A percentile compares a stretch with the other conserved stretches of the same genome.
Evolutionary conservation across 2,113 vertebrate species (phyloP).

Genomic region (Symphodus melops): DNA sequence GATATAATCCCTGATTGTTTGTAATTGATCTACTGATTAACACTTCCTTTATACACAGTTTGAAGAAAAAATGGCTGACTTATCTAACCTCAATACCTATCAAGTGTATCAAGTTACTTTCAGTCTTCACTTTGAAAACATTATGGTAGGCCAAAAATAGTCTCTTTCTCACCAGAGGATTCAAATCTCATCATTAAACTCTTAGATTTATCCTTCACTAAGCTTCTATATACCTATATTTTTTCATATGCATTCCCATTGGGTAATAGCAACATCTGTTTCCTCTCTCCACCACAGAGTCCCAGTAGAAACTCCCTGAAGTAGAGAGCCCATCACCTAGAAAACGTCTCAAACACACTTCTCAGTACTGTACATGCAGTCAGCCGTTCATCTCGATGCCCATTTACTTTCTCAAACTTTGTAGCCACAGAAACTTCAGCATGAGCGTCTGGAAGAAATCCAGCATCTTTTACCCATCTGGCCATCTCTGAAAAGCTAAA

Average conservation of each 20-base stretch:
- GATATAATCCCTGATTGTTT: too few relatives aligned
- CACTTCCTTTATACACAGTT: too few relatives aligned
- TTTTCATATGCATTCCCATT: conserved; percentile 51
- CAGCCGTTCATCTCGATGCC: conserved; percentile 51
- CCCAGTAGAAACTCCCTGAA: conserved; percentile 59
- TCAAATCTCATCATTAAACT: conserved; percentile 62
- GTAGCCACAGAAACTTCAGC: conserved; percentile 20
- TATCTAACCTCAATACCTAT: not conserved
- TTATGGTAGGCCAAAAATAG: conserved; percentile 22
- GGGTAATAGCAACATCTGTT: conserved; percentile 75
- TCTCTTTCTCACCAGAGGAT: conserved; percentile 53
- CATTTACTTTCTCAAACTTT: conserved; percentile 49
- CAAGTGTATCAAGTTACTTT: not conserved
- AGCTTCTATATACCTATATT: conserved; percentile 59
- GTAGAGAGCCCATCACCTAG: conserved; percentile 45
- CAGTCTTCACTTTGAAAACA: conserved; percentile 35
- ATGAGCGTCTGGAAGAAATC: conserved; percentile 37
- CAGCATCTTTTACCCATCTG: conserved; percentile 41
- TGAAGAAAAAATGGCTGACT: too few relatives aligned
- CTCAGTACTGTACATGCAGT: conserved; percentile 19
- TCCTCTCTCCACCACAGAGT: conserved; percentile 59
- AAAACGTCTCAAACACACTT: conserved; percentile 52
- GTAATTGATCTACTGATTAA: not conserved
- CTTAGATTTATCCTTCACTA: conserved; percentile 71
- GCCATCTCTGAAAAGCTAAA: conserved; percentile 15